Evolutionary conservation across 2,797 vertebrate genomes (phyloP).

Genomic region (Halcyon smyrnensis): DNA sequence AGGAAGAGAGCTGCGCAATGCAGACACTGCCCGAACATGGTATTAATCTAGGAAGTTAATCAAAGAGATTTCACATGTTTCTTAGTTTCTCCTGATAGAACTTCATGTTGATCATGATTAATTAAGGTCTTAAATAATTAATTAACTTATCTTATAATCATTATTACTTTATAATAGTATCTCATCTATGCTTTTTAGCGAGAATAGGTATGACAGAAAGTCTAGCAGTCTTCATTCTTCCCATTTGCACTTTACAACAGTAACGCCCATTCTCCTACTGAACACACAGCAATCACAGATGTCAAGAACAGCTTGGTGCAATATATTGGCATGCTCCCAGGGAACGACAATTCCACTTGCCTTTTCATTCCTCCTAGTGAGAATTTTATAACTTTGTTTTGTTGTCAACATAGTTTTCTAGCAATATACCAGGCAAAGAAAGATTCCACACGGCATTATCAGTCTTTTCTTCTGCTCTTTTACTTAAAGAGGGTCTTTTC

Average conservation of each 20-base stretch:
- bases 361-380: background rate
- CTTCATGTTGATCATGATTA: background rate
- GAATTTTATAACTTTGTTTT: background rate
- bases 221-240: background rate
- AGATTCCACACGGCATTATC: background rate
- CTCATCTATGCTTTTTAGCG: background rate
- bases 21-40: background rate
- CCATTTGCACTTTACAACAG: background rate
- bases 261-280: background rate
- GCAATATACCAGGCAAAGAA: background rate
- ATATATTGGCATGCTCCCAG: background rate
- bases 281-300: background rate
- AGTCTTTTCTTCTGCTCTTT: background rate
- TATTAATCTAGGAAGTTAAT: background rate
- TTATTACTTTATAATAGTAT: background rate
- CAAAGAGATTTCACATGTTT: background rate
- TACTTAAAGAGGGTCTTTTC: background rate
- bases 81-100: background rate
- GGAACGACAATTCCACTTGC: background rate
- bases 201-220: background rate
- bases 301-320: background rate
- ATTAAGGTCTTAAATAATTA: slow-evolving; percentile 18
- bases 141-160: background rate
- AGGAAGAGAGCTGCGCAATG: slow-evolving; percentile 23
- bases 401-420: background rate